Evolutionary conservation across 1,140 invertebrate genomes (phyloP).

Genomic region (Procambarus clarkii): DNA sequence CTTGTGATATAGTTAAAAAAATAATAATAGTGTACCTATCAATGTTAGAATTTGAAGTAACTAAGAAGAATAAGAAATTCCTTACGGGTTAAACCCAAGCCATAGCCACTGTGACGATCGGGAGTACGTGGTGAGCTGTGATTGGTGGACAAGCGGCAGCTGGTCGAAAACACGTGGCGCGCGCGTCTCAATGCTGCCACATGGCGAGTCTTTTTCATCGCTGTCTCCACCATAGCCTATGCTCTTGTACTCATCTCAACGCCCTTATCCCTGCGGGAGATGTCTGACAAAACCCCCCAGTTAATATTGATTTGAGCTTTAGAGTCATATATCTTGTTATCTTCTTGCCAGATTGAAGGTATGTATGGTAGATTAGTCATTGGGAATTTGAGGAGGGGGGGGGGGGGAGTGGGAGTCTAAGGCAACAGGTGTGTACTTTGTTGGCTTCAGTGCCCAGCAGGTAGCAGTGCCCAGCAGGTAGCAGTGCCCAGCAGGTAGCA

Average conservation of each 20-base stretch:
- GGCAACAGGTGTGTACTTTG: no score
- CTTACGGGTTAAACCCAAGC: background rate
- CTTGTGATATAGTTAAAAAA: background rate
- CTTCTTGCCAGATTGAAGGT: no score
- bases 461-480: background rate
- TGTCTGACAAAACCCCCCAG: background rate
- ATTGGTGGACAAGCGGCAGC: conserved; percentile 43
- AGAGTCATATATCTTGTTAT: no score
- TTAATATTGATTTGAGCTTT: no score
- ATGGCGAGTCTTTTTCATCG: conserved; percentile 31
- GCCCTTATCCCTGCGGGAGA: background rate
- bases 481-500: background rate
- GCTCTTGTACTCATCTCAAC: background rate
- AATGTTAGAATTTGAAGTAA: background rate
- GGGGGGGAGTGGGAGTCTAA: no score
- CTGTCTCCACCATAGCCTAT: background rate
- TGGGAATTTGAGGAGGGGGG: background rate
- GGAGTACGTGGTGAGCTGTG: background rate
- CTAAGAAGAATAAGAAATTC: background rate
- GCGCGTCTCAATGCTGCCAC: conserved; percentile 16
- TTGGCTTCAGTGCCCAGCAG: background rate
- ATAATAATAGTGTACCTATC: background rate
- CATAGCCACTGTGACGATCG: background rate
- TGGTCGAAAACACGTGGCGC: conserved; percentile 11
- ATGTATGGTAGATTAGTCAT: background rate